Percentiles rank a stretch among this genome's conserved stretches.
These are phyloP conservation scores for Enteromius afrohamiltoni DNA, from an alignment of 2,797 vertebrate species.

Conservation along the genomic window DNA sequence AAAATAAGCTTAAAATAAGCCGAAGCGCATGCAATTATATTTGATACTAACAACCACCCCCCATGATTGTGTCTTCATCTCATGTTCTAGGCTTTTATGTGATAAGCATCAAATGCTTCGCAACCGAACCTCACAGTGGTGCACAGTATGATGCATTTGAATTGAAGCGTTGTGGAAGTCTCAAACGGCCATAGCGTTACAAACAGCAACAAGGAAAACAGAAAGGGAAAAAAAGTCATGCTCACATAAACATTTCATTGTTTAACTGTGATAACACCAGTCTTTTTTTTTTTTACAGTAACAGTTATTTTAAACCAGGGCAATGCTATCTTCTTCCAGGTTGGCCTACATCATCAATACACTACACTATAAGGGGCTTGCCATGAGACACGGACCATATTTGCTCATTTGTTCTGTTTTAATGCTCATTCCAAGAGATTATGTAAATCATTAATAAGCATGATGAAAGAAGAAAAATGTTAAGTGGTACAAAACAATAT, in stretches of 20 bases:
- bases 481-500: not conserved
- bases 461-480: not conserved
- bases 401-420: not conserved
- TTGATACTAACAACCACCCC: not conserved
- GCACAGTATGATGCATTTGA: constrained; percentile 3
- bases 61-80: not conserved
- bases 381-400: not conserved
- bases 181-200: not conserved
- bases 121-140: constrained; percentile 3
- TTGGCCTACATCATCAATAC: not conserved
- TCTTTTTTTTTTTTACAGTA: too few relatives aligned
- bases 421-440: not conserved
- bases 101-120: not conserved
- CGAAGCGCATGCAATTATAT: not conserved
- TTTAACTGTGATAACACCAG: not conserved
- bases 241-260: not conserved
- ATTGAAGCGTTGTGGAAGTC: not conserved
- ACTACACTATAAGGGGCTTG: not conserved
- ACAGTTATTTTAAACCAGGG: not conserved
- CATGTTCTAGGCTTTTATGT: not conserved
- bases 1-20: not conserved
- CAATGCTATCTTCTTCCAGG: not conserved
- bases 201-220: constrained; percentile 3
- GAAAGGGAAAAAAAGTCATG: not conserved
- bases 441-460: not conserved